Percentiles rank a stretch among this genome's conserved stretches.
Conservation (phyloP, 2,888 invertebrate species). For the Colostygia pectinataria region DNA sequence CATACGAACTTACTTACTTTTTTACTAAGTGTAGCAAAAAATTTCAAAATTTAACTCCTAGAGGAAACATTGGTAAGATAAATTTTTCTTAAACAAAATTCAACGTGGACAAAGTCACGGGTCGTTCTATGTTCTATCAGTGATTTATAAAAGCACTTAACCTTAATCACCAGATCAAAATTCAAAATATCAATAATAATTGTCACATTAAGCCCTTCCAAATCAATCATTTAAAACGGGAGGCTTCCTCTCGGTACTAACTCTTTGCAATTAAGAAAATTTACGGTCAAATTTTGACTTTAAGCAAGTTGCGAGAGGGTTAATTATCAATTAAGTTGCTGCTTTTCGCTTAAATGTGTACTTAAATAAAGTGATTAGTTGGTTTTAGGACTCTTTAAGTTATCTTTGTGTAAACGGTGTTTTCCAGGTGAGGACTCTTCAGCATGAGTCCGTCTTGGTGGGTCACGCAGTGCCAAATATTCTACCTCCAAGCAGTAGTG, state of each 20-base stretch:
- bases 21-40: too few species aligned
- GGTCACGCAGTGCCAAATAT: too few species aligned
- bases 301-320: constrained; percentile 45
- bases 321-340: constrained; percentile 42
- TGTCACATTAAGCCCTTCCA: constrained; percentile 35
- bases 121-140: too few species aligned
- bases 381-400: neutral
- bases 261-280: constrained; percentile 51
- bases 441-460: too few species aligned
- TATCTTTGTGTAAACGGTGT: constrained; percentile 1
- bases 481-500: too few species aligned
- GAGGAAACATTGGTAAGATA: too few species aligned
- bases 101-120: too few species aligned
- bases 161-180: constrained; percentile 21
- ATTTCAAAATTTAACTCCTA: too few species aligned
- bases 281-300: constrained; percentile 45
- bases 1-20: too few species aligned
- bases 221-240: constrained; percentile 50
- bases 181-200: constrained; percentile 30
- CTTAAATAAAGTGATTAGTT: constrained; percentile 13
- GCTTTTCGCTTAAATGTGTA: constrained; percentile 19
- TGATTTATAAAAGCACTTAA: constrained; percentile 17
- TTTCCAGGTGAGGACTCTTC: too few species aligned
- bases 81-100: too few species aligned
- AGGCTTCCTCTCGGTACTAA: constrained; percentile 38